Base-by-base conservation (phyloP, 2,113 vertebrate genomes). In the Chamaea fasciata region DNA sequence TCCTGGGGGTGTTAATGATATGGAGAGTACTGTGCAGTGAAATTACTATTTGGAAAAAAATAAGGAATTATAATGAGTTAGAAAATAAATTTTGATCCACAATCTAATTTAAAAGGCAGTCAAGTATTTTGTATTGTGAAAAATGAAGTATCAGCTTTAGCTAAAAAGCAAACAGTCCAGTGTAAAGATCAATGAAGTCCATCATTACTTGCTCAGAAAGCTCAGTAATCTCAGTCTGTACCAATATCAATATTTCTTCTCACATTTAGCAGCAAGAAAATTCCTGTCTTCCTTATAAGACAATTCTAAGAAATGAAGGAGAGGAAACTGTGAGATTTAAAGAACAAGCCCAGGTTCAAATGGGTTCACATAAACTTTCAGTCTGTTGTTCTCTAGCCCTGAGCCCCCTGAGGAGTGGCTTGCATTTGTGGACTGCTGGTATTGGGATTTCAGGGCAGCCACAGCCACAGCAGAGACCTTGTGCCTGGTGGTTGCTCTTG, bases 1-100 rank as follows among this genome's bases (percentile, higher is more conserved):
- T 96, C 92, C 88, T 41, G 47, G 74, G 80, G 77, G 92, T 93
- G 94, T 89, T 97, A 96, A 96, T 92, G 92, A 92, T 93, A 97
- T 93, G 86, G 84, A 94, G 68, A 86, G 47, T 84, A 60, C 84
- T 55, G 70, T 92, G 79, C 37, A 80, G 44, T 75, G 67, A 92
- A 92, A 95, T 88, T 87, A 89, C 93, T 86, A 65, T 75, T 91
- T 70, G 67, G 49, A 47, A 79, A 94, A 94, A 90, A 88, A 88
- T 64, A 70, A 71, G 83, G 82, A 92, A 85, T 70, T 60, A 50
- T 41, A 84, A 73, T 77, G 37, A 92, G 31, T 47, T 92, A 65
- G 68, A 85, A 89, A 86, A 94, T 62, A 92, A 89, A 77, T 90
- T 88, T 81, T 89, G 62, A 92, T 83, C 59, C 65, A 74, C 71